These are phyloP conservation scores for Chloromyia formosa DNA, from an alignment of 2,888 invertebrate genomes.

Conservation along the genomic window DNA sequence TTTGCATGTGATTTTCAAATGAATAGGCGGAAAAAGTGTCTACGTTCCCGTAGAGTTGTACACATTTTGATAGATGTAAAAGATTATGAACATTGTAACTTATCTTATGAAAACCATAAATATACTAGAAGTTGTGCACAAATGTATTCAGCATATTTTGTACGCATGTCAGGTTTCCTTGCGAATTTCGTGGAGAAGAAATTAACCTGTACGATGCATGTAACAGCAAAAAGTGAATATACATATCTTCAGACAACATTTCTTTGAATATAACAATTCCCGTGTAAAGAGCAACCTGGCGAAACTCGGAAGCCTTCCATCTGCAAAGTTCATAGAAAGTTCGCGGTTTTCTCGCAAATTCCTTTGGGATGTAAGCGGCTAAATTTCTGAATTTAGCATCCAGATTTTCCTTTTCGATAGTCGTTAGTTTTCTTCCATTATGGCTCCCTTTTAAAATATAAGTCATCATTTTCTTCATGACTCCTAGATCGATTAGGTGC, in stretches of 20 bases:
- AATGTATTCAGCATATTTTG: conserved; percentile 47
- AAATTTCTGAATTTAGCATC: conserved; percentile 37
- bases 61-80: conserved; percentile 46
- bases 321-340: conserved; percentile 47
- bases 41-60: conserved; percentile 44
- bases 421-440: conserved; percentile 3
- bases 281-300: conserved; percentile 47
- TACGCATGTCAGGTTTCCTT: conserved; percentile 41
- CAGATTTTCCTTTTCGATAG: conserved; percentile 1
- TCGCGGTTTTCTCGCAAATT: conserved; percentile 49
- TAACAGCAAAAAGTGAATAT: conserved; percentile 42
- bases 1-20: conserved; percentile 49
- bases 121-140: conserved; percentile 46
- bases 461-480: conserved; percentile 46
- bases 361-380: conserved; percentile 43
- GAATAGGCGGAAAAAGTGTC: conserved; percentile 47
- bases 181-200: conserved; percentile 28
- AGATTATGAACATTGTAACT: conserved; percentile 49
- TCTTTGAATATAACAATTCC: conserved; percentile 50
- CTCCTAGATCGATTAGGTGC: conserved; percentile 52
- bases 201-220: conserved; percentile 40
- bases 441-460: neutral
- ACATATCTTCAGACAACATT: conserved; percentile 47
- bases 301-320: conserved; percentile 48
- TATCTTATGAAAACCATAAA: conserved; percentile 46